Evolutionary conservation across 2,113 vertebrate species (phyloP).

Genomic region (Corythornis cristatus): DNA sequence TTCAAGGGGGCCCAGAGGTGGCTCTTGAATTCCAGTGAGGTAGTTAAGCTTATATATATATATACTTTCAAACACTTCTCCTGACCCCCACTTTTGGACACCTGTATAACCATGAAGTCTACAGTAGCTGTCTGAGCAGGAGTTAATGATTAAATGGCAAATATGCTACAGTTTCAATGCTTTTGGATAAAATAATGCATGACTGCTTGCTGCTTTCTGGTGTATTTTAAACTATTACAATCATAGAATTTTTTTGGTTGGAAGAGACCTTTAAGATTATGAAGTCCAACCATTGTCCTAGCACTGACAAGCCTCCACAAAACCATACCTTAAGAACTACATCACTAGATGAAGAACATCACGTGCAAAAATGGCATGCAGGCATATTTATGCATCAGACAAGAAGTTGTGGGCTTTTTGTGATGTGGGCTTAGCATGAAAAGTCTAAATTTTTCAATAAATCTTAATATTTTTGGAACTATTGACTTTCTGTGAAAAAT

Average conservation of each 20-base stretch:
- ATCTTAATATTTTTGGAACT: background rate
- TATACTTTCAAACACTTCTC: background rate
- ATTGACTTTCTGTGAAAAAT: background rate
- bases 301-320: background rate
- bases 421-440: background rate
- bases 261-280: background rate
- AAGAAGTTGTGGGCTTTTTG: background rate
- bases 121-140: background rate
- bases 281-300: background rate
- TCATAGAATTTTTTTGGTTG: background rate
- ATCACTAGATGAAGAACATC: background rate
- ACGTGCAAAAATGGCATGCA: background rate
- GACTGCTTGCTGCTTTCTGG: background rate
- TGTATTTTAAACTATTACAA: background rate
- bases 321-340: background rate
- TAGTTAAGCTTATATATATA: background rate
- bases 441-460: background rate
- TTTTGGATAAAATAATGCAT: background rate
- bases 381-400: background rate
- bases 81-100: background rate
- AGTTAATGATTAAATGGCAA: constrained; percentile 31
- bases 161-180: background rate
- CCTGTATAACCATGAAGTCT: constrained; percentile 1
- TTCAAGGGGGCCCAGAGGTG: background rate
- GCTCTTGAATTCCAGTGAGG: background rate